These are phyloP conservation scores for Chionoecetes opilio DNA, from an alignment of 1,140 invertebrate species.

Conservation along the genomic window DNA sequence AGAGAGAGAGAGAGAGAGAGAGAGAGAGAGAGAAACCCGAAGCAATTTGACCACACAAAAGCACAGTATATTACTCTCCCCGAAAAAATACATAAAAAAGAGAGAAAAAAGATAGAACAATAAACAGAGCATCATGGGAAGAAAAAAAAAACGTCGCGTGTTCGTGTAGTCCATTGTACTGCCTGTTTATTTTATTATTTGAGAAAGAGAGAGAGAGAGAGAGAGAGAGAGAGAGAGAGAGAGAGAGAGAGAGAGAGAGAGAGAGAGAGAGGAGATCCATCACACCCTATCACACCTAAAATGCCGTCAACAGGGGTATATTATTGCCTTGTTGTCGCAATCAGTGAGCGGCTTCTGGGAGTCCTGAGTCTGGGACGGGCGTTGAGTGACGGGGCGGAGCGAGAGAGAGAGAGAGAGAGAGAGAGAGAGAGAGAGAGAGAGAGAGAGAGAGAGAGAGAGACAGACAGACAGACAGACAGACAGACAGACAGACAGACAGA, in stretches of 20 bases:
- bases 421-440: conserved; percentile 43
- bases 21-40: no score
- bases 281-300: background rate
- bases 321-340: background rate
- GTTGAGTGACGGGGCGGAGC: background rate
- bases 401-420: background rate
- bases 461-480: background rate
- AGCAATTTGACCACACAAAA: no score
- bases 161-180: no score
- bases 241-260: conserved; percentile 27
- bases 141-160: no score
- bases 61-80: no score
- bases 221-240: conserved; percentile 16
- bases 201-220: background rate
- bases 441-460: conserved; percentile 15
- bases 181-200: no score
- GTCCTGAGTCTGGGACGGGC: background rate
- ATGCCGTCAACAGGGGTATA: background rate
- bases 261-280: conserved; percentile 4
- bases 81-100: no score
- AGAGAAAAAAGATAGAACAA: no score
- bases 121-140: no score
- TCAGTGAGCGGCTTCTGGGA: background rate
- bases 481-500: background rate
- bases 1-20: no score